Evolutionary conservation across 2,888 invertebrate species (phyloP).

Genomic region (Andrena camellia): DNA sequence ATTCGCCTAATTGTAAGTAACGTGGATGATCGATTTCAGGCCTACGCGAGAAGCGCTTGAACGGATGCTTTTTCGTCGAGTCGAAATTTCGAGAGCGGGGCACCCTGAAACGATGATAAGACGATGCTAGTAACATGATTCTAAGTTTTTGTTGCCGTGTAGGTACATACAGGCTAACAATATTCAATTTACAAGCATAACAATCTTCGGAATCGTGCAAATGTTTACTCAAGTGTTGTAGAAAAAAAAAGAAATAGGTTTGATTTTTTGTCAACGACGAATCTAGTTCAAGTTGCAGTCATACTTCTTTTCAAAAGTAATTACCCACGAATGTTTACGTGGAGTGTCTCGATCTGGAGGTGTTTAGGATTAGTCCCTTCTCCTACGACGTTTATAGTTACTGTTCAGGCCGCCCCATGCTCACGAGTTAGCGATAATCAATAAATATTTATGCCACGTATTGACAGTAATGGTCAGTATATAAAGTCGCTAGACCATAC

Average conservation of each 20-base stretch:
- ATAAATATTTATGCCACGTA: conserved; percentile 54
- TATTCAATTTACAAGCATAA: not conserved
- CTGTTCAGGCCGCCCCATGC: conserved; percentile 49
- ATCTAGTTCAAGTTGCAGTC: conserved; percentile 18
- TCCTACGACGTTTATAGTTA: conserved; percentile 43
- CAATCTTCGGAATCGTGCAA: not conserved
- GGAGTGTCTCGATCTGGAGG: conserved; percentile 3
- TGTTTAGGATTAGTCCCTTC: conserved; percentile 28
- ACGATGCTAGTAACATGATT: not conserved
- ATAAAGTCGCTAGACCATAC: conserved; percentile 40
- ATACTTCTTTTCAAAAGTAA: conserved; percentile 15
- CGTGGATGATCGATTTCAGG: conserved; percentile 56
- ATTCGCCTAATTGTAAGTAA: conserved; percentile 66
- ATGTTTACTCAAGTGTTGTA: not conserved
- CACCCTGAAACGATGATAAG: conserved; percentile 41
- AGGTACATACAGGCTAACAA: conserved; percentile 7
- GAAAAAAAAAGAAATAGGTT: not conserved
- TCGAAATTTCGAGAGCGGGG: conserved; percentile 43
- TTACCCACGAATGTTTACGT: conserved; percentile 11
- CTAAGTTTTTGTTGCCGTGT: conserved; percentile 19
- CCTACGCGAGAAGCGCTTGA: conserved; percentile 58
- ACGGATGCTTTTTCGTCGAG: conserved; percentile 39
- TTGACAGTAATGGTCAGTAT: conserved; percentile 47
- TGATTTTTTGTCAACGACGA: conserved; percentile 1
- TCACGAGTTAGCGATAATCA: conserved; percentile 48